Conservation (phyloP, 2,888 invertebrate genomes). For the Malacosoma neustria region DNA sequence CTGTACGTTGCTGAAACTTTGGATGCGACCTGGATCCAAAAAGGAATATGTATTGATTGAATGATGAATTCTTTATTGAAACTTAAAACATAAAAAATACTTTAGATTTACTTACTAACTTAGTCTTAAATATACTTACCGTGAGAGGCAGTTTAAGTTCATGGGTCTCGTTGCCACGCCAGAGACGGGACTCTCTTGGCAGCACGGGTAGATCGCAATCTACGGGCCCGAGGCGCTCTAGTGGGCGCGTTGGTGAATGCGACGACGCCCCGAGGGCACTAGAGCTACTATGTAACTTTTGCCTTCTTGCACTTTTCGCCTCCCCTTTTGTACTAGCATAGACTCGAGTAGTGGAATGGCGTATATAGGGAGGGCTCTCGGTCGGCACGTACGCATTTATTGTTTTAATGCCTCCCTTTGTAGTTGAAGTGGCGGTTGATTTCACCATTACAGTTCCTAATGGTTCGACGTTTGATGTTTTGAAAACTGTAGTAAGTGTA, state of each 20-base stretch:
- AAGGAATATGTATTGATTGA: too few relatives aligned
- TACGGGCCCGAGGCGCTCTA: constrained; percentile 77
- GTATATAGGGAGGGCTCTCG: constrained; percentile 38
- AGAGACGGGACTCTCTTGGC: constrained; percentile 78
- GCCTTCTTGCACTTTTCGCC: constrained; percentile 59
- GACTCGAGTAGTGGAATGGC: constrained; percentile 44
- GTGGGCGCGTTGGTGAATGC: constrained; percentile 66
- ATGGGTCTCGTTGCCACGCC: constrained; percentile 83
- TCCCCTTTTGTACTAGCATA: constrained; percentile 47
- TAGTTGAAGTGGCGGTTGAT: constrained; percentile 41
- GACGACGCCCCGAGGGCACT: constrained; percentile 36
- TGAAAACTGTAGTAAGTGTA: constrained; percentile 28
- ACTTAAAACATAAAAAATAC: too few relatives aligned
- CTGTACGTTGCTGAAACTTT: too few relatives aligned
- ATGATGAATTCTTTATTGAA: too few relatives aligned
- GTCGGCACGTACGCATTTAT: constrained; percentile 46
- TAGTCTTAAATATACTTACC: too few relatives aligned
- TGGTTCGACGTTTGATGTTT: constrained; percentile 34
- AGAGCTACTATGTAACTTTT: constrained; percentile 56
- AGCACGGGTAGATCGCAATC: constrained; percentile 80
- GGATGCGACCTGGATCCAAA: too few relatives aligned
- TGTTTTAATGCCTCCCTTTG: constrained; percentile 51
- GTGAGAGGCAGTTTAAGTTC: constrained; percentile 79
- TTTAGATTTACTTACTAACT: too few relatives aligned
- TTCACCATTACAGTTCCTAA: constrained; percentile 40